A percentile compares a stretch with the other conserved stretches of the same genome.
Evolutionary conservation across 1,140 invertebrate species (phyloP).

Genomic region (Cepaea nemoralis): DNA sequence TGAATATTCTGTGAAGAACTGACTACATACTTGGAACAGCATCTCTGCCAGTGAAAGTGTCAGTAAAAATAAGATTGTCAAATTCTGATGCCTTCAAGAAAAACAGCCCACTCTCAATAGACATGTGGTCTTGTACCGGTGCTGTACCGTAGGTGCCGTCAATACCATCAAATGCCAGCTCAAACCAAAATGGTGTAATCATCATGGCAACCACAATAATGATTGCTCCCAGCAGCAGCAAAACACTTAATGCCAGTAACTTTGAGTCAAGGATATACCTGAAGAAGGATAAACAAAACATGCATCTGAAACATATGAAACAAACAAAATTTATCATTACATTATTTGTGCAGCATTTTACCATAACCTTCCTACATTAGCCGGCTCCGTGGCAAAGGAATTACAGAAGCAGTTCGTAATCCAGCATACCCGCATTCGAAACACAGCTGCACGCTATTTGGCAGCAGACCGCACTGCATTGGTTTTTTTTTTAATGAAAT

Average conservation of each 20-base stretch:
- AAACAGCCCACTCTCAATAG: constrained; percentile 30
- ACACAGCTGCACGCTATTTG: no score
- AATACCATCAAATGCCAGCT: constrained; percentile 1
- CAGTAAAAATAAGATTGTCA: constrained; percentile 9
- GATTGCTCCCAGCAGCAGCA: not conserved
- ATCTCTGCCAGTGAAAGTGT: constrained; percentile 13
- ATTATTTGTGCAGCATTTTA: no score
- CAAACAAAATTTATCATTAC: no score
- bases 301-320: no score
- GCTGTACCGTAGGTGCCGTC: constrained; percentile 26
- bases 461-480: no score
- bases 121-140: not conserved
- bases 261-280: constrained; percentile 33
- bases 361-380: no score
- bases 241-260: not conserved
- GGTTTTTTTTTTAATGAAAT: no score
- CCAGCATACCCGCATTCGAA: no score
- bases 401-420: no score
- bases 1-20: not conserved
- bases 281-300: not conserved
- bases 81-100: constrained; percentile 12
- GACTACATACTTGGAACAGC: constrained; percentile 26
- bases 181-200: constrained; percentile 24
- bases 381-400: no score
- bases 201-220: not conserved